Percentiles rank a stretch among this genome's conserved stretches.
These are phyloP conservation scores for Trichomalopsis sarcophagae DNA, from an alignment of 1,140 invertebrate species.

Conservation along the genomic window DNA sequence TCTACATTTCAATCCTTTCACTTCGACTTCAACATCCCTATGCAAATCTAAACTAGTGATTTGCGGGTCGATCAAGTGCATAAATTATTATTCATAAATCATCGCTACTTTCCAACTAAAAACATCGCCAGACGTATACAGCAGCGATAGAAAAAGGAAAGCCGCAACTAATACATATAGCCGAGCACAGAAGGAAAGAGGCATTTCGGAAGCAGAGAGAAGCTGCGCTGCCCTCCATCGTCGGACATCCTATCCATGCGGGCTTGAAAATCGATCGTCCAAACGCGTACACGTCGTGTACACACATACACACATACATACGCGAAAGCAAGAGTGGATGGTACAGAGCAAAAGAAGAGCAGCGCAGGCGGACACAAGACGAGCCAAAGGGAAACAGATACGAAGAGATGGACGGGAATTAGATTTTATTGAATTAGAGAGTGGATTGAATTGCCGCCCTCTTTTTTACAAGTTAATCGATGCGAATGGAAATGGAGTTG, in stretches of 20 bases:
- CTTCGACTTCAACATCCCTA: no score
- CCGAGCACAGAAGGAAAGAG: neutral
- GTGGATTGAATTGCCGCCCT: constrained; percentile 53
- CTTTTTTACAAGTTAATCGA: constrained; percentile 57
- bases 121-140: neutral
- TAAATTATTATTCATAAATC: no score
- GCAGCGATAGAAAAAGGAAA: neutral
- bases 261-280: neutral
- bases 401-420: constrained; percentile 49
- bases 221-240: neutral
- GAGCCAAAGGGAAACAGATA: constrained; percentile 37
- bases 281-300: neutral
- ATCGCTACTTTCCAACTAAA: neutral
- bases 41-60: no score
- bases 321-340: neutral
- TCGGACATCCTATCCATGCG: neutral
- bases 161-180: neutral
- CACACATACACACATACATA: no score
- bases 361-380: constrained; percentile 17
- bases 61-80: no score
- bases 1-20: no score
- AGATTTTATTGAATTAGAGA: constrained; percentile 56
- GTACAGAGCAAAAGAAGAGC: constrained; percentile 45
- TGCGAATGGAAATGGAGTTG: constrained; percentile 51
- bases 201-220: neutral